Evolutionary conservation across 2,888 invertebrate species (phyloP).

Genomic region (Spialia ferax): DNA sequence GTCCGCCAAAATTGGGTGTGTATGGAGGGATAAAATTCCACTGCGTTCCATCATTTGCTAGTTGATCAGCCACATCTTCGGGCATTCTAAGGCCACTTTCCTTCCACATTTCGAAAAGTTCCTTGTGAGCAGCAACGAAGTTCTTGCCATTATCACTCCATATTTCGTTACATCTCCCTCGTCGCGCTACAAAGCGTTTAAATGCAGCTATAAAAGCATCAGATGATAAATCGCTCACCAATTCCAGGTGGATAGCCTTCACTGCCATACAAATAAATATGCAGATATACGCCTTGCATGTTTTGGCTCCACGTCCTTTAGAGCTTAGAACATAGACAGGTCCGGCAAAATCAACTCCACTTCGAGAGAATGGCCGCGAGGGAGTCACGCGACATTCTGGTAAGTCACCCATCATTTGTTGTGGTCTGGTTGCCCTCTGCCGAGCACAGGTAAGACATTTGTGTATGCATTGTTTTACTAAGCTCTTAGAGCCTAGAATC

Average conservation of each 20-base stretch:
- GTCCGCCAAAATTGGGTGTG: conserved; percentile 43
- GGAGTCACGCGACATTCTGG: conserved; percentile 31
- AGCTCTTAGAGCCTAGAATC: conserved; percentile 45
- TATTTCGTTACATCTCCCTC: conserved; percentile 38
- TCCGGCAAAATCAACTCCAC: conserved; percentile 44
- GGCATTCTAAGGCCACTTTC: conserved; percentile 5
- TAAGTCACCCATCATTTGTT: conserved; percentile 33
- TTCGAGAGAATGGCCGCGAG: conserved; percentile 37
- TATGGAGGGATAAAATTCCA: conserved; percentile 46
- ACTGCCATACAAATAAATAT: conserved; percentile 44
- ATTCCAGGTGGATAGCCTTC: conserved; percentile 42
- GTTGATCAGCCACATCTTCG: neutral
- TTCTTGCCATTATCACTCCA: conserved; percentile 45
- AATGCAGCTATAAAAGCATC: conserved; percentile 37
- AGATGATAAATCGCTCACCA: conserved; percentile 32
- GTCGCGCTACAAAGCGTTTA: conserved; percentile 38
- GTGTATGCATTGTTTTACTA: conserved; percentile 42
- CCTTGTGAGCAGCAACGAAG: conserved; percentile 43
- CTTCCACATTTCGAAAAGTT: conserved; percentile 32
- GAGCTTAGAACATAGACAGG: conserved; percentile 26
- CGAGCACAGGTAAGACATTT: conserved; percentile 47
- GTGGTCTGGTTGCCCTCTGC: conserved; percentile 31
- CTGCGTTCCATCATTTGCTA: conserved; percentile 42
- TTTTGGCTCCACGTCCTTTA: conserved; percentile 28
- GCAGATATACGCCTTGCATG: conserved; percentile 39